Percentiles rank a stretch among this genome's conserved stretches.
Conservation (phyloP, 2,888 invertebrate genomes). For the Drosophila formosana region DNA sequence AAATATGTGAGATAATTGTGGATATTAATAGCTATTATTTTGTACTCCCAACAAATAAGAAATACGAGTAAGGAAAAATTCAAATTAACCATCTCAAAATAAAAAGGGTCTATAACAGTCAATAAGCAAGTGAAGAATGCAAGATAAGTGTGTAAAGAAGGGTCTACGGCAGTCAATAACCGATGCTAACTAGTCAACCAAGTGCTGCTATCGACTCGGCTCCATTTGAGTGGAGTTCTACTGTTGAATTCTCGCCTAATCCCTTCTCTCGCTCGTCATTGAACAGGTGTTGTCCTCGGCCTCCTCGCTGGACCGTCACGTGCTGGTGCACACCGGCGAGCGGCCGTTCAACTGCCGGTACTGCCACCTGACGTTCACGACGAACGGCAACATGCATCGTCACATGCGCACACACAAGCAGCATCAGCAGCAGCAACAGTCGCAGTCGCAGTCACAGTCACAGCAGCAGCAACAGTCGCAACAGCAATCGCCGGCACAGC, state of each 20-base stretch:
- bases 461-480: slow-evolving; percentile 13
- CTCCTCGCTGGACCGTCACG: slow-evolving; percentile 92
- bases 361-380: slow-evolving; percentile 93
- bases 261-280: not conserved
- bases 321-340: slow-evolving; percentile 92
- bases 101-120: too few relatives aligned
- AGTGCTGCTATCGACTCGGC: not conserved
- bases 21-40: too few relatives aligned
- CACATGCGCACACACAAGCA: slow-evolving; percentile 91
- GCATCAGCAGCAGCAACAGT: slow-evolving; percentile 74
- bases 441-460: slow-evolving; percentile 20
- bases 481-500: slow-evolving; percentile 15
- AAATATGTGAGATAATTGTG: too few relatives aligned
- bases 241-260: not conserved
- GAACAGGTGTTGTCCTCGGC: slow-evolving; percentile 90
- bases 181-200: too few relatives aligned
- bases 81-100: too few relatives aligned
- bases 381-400: slow-evolving; percentile 94
- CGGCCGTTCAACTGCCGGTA: slow-evolving; percentile 92
- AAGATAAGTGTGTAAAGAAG: too few relatives aligned
- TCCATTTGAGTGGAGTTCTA: not conserved
- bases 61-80: too few relatives aligned
- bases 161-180: too few relatives aligned
- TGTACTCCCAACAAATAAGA: too few relatives aligned
- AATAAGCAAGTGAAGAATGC: not conserved